Conservation (phyloP, 2,888 invertebrate genomes). For the Corythucha ciliata region DNA sequence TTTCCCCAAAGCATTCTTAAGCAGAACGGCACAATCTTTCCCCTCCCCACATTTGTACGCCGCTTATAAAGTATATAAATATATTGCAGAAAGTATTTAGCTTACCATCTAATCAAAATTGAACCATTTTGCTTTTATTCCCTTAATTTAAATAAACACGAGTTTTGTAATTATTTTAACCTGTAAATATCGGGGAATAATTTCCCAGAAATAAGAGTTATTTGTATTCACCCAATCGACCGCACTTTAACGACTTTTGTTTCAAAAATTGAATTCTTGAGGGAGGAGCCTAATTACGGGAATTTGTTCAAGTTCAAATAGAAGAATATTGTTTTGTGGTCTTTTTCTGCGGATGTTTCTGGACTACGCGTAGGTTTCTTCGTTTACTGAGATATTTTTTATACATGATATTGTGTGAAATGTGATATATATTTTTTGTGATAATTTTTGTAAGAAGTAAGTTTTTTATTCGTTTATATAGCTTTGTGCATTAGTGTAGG, state of each 20-base stretch:
- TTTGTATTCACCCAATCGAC: too few relatives aligned
- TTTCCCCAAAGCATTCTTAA: slow-evolving; percentile 23
- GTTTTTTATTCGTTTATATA: too few relatives aligned
- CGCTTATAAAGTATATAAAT: slow-evolving; percentile 10
- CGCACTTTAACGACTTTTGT: too few relatives aligned
- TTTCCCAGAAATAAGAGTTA: too few relatives aligned
- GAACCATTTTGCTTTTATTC: slow-evolving; percentile 5
- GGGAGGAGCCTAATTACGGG: too few relatives aligned
- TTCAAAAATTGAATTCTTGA: too few relatives aligned
- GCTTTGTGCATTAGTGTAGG: too few relatives aligned
- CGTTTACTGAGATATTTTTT: slow-evolving; percentile 1
- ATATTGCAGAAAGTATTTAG: not conserved
- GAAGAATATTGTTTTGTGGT: too few relatives aligned
- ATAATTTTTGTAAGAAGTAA: too few relatives aligned
- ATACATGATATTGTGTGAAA: slow-evolving; percentile 14
- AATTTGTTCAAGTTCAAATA: slow-evolving; percentile 13
- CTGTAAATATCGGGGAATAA: too few relatives aligned
- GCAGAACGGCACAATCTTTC: slow-evolving; percentile 36
- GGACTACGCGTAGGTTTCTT: too few relatives aligned
- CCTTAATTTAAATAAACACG: slow-evolving; percentile 1
- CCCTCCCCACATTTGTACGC: slow-evolving; percentile 8
- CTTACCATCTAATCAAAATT: slow-evolving; percentile 7
- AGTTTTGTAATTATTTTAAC: slow-evolving; percentile 4
- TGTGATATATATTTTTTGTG: slow-evolving; percentile 19
- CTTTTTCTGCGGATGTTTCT: too few relatives aligned